Evolutionary conservation across 2,113 vertebrate genomes (phyloP).

Genomic region (Salvator merianae): DNA sequence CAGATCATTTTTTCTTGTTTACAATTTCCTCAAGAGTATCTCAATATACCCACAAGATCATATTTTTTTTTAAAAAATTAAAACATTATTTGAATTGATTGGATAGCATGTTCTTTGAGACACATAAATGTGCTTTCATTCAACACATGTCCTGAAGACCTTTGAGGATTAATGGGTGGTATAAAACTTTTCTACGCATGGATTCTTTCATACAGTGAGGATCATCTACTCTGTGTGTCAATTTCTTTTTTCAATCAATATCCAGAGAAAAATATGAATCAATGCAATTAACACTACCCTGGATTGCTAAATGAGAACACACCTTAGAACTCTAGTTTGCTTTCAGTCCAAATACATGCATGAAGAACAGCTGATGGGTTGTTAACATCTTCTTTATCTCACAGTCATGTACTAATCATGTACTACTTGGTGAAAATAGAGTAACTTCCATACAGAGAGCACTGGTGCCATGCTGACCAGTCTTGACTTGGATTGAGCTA

Average conservation of each 20-base stretch:
- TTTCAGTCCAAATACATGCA: neutral
- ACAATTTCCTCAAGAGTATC: neutral
- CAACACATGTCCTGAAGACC: neutral
- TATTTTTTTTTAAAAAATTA: no score
- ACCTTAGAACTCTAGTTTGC: neutral
- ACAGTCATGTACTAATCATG: neutral
- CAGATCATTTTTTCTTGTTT: neutral
- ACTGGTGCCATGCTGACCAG: no score
- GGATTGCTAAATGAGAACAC: rapidly evolving
- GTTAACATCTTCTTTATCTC: neutral
- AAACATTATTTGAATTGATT: conserved; percentile 4
- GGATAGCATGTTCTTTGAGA: neutral
- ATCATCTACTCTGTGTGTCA: neutral
- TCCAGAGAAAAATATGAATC: neutral
- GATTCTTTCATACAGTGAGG: neutral
- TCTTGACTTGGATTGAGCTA: no score
- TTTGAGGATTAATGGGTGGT: neutral
- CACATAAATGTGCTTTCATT: no score
- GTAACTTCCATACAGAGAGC: no score
- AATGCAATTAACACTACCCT: rapidly evolving
- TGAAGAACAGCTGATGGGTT: neutral
- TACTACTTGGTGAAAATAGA: neutral
- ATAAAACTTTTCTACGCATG: neutral
- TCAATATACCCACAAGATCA: neutral
- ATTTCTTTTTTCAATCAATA: neutral